phyloP scores from a whole-genome alignment of 2,888 invertebrate species.

The Drosophila mimica region DNA sequence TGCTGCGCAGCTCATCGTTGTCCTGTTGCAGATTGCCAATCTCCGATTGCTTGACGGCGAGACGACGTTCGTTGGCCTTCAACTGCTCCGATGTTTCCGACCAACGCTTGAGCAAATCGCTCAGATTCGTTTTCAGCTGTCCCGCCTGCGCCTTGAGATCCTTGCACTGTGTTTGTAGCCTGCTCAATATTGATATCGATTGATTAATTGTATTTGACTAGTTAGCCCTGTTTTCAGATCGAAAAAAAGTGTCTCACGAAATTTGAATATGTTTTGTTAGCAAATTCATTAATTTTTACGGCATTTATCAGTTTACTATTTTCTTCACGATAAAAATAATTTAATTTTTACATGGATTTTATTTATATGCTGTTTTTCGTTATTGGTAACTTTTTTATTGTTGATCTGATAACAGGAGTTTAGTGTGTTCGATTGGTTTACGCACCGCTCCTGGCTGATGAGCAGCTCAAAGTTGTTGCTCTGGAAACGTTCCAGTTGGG shows the following conservation, averaged over 20 bases:
- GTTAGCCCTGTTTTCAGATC: neutral
- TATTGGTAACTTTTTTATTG: neutral
- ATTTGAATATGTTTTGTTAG: neutral
- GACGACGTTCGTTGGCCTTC: slow-evolving; percentile 79
- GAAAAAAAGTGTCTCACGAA: neutral
- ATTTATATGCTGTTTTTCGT: no score
- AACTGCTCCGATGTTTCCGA: slow-evolving; percentile 80
- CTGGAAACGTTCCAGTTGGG: slow-evolving; percentile 82
- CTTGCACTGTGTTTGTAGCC: slow-evolving; percentile 81
- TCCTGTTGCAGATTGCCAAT: slow-evolving; percentile 78
- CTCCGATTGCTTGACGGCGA: slow-evolving; percentile 81
- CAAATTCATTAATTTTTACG: no score
- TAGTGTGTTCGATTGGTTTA: neutral
- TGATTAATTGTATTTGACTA: neutral
- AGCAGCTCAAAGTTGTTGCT: slow-evolving; percentile 83
- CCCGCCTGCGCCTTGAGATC: slow-evolving; percentile 82
- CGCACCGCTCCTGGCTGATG: slow-evolving; percentile 82
- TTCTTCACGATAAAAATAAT: no score
- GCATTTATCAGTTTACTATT: no score
- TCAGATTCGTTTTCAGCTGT: slow-evolving; percentile 78
- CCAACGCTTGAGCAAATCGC: slow-evolving; percentile 80
- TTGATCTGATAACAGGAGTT: neutral
- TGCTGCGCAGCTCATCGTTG: slow-evolving; percentile 71
- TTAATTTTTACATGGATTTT: no score
- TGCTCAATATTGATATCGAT: slow-evolving; percentile 23